These are phyloP conservation scores for Germaria angustata DNA, from an alignment of 2,888 invertebrate genomes.

Conservation along the genomic window DNA sequence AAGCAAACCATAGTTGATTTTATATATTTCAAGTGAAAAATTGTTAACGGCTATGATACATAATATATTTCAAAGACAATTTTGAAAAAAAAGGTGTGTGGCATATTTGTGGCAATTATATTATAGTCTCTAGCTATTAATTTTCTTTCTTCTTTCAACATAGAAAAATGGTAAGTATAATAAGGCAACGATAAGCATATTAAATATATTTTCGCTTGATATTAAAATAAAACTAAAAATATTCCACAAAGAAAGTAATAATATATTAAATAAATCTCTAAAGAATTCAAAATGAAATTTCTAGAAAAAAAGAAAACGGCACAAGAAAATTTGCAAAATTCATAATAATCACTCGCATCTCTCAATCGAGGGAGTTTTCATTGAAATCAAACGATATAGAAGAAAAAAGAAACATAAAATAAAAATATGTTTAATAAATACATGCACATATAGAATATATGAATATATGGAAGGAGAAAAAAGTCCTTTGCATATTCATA, in stretches of 20 bases:
- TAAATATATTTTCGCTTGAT: constrained; percentile 34
- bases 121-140: no score
- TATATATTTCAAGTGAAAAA: no score
- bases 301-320: background rate
- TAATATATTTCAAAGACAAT: no score
- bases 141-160: no score
- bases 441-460: constrained; percentile 21
- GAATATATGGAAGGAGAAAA: constrained; percentile 10
- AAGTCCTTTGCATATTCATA: constrained; percentile 26
- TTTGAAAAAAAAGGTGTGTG: no score
- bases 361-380: constrained; percentile 25
- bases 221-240: constrained; percentile 5
- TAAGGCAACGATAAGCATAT: no score
- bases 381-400: constrained; percentile 30
- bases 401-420: background rate
- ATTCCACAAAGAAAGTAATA: constrained; percentile 8
- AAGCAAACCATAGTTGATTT: no score
- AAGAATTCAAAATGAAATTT: constrained; percentile 26
- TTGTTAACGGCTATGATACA: no score
- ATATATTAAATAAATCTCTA: constrained; percentile 47
- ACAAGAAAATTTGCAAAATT: constrained; percentile 48
- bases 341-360: constrained; percentile 58
- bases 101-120: no score
- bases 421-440: background rate
- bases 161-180: no score